A percentile compares a stretch with the other conserved stretches of the same genome.
Conservation (phyloP, 2,888 invertebrate species). For the Geotrupes spiniger region DNA sequence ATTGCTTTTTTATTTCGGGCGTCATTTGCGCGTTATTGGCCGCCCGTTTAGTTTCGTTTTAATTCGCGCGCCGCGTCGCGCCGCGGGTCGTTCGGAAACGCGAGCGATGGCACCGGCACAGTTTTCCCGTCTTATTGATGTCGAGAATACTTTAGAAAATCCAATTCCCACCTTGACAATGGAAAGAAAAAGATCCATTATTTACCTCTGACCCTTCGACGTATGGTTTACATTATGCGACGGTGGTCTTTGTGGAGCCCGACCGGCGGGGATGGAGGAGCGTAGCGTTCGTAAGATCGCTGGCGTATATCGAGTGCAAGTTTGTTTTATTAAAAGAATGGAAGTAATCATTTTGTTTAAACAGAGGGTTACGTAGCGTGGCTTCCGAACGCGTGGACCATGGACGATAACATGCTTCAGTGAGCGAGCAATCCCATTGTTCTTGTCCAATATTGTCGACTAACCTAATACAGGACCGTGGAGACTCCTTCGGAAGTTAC, state of each 20-base stretch:
- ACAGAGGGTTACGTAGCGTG: no score
- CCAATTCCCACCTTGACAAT: conserved; percentile 47
- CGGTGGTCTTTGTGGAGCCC: neutral
- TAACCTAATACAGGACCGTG: neutral
- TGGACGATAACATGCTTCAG: conserved; percentile 26
- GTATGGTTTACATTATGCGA: conserved; percentile 4
- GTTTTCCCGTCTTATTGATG: conserved; percentile 4
- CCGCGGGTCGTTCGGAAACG: neutral
- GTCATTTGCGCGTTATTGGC: conserved; percentile 20
- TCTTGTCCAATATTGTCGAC: conserved; percentile 18
- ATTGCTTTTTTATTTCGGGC: conserved; percentile 25
- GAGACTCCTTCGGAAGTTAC: conserved; percentile 1
- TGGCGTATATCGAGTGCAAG: no score
- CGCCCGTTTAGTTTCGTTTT: conserved; percentile 3
- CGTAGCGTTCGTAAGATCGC: no score
- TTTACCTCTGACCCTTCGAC: conserved; percentile 41
- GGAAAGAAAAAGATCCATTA: conserved; percentile 45
- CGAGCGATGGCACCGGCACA: neutral
- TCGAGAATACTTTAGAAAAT: conserved; percentile 37
- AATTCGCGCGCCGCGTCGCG: conserved; percentile 10
- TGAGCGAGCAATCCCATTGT: conserved; percentile 28
- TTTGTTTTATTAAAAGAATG: no score
- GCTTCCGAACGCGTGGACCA: conserved; percentile 9
- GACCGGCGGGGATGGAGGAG: no score
- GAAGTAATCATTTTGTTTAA: no score